Evolutionary conservation across 2,888 invertebrate species (phyloP), one percentile per base, ranked within the genome.

Genomic region (Malacosoma neustria): DNA sequence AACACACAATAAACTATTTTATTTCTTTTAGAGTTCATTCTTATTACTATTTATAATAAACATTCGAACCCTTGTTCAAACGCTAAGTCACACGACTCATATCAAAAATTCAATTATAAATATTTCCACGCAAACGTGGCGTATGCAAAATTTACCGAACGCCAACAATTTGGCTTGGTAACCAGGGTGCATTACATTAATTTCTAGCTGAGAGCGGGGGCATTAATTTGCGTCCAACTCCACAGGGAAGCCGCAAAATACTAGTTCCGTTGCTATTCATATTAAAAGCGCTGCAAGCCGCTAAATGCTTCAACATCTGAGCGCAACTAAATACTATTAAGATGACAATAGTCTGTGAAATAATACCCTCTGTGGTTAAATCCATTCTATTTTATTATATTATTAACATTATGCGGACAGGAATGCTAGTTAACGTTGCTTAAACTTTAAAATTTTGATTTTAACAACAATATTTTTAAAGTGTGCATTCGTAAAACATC

Each of bases 141-240:
- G 50, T 50, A 54, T 54, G 57, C 61, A 63, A 68, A 72, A 75
- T 79, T 72, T 69, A 70, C 66, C 70, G 72, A 73, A 72, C 64
- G 71, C 73, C 67, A 71, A 73, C 81, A 77, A 73, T 79, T 77
- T 73, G 73, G 72, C 75, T 64, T 62, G 71, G 72, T 76, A 74
- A 73, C 76, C 72, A 72, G 66, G 77, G 82, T 81, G 76, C 80
- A 82, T 84, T 80, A 80, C 81, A 84, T 82, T 84, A 82, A 82
- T 82, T 79, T 77, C 71, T 61, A 75, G 81, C 79, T 76, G 77
- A 80, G 77, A 82, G 79, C 77, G 61, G 62, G 66, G 71, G 69
- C 77, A 81, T 82, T 82, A 81, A 82, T 84, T 84, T 77, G 81
- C 67, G 80, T 74, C 77, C 74, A 71, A 70, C 70, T 75, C 71